Evolutionary conservation across 2,113 vertebrate species (phyloP).

Genomic region (Nesoenas mayeri): DNA sequence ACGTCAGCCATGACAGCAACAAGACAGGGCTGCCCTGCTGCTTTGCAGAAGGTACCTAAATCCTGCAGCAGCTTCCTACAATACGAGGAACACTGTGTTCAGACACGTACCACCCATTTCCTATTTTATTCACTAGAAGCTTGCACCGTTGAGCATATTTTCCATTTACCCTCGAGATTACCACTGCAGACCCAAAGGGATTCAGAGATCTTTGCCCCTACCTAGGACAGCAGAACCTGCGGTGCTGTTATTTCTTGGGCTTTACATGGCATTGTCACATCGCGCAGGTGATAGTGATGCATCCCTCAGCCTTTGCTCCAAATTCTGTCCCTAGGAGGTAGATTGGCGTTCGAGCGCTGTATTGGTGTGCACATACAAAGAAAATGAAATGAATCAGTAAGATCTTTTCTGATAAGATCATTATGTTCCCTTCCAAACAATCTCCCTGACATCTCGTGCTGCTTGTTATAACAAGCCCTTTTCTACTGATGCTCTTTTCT

Average conservation of each 20-base stretch:
- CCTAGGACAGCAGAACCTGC: accelerated
- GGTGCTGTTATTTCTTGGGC: too few species aligned
- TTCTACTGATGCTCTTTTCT: neutral
- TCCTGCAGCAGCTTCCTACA: neutral
- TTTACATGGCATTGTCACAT: neutral
- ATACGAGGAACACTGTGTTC: accelerated
- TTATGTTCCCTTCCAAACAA: neutral
- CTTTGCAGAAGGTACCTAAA: neutral
- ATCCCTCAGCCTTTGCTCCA: neutral
- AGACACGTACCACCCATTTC: neutral
- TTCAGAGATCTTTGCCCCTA: neutral
- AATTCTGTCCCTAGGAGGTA: neutral
- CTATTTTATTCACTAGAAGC: neutral
- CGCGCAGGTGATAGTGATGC: accelerated
- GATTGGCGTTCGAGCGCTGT: accelerated
- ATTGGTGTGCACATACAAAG: too few species aligned
- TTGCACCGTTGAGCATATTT: accelerated
- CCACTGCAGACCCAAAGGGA: neutral
- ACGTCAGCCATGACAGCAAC: accelerated
- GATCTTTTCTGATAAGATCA: accelerated
- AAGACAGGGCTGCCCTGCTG: neutral
- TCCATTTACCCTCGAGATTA: neutral
- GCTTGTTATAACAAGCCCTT: neutral
- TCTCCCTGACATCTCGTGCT: neutral
- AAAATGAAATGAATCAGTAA: neutral